Conservation (phyloP, 2,113 vertebrate species). For the Hemicordylus capensis region DNA sequence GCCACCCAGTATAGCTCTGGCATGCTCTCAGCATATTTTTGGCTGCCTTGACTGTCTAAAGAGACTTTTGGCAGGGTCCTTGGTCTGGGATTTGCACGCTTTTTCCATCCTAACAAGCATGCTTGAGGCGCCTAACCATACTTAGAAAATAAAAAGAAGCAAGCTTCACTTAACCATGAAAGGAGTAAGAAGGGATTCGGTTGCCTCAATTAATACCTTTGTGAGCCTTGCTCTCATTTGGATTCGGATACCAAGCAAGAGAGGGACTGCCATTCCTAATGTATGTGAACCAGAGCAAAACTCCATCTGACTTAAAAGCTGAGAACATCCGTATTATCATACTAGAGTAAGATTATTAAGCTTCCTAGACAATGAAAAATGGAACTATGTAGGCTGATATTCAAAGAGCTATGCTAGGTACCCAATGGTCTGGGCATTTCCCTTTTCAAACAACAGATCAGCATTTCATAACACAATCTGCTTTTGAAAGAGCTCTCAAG, state of each 20-base stretch:
- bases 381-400: conserved; percentile 16
- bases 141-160: conserved; percentile 69
- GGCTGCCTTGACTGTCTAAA: conserved; percentile 70
- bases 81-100: conserved; percentile 68
- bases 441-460: not conserved
- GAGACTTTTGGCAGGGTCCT: conserved; percentile 73
- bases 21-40: conserved; percentile 67
- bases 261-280: not conserved
- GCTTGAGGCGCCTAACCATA: conserved; percentile 64
- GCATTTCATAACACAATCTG: not conserved
- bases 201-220: conserved; percentile 59
- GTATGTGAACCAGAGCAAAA: not conserved
- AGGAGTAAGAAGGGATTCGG: conserved; percentile 58
- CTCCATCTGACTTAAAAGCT: not conserved
- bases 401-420: not conserved
- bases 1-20: conserved; percentile 74
- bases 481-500: not conserved
- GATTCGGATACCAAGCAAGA: conserved; percentile 40
- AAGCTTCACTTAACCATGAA: conserved; percentile 68
- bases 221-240: conserved; percentile 54
- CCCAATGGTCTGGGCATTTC: not conserved
- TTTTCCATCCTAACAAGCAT: conserved; percentile 72
- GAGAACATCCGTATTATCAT: not conserved
- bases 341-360: conserved; percentile 15
- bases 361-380: conserved; percentile 33